These are phyloP conservation scores for Dromius quadrimaculatus DNA, from an alignment of 2,888 invertebrate genomes.

Conservation along the genomic window DNA sequence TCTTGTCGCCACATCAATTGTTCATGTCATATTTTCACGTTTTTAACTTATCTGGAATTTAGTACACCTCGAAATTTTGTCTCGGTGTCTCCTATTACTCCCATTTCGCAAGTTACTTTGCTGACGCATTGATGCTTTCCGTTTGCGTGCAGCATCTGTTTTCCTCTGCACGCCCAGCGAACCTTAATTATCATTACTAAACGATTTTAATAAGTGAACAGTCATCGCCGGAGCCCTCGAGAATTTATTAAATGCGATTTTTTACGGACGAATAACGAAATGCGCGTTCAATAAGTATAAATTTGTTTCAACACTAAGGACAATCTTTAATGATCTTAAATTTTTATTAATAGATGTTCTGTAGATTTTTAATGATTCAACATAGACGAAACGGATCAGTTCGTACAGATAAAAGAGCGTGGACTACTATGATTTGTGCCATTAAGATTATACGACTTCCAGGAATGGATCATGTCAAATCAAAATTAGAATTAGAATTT, in stretches of 20 bases:
- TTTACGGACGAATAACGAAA: conserved; percentile 24
- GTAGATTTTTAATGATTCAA: conserved; percentile 7
- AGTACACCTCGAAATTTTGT: too few species aligned
- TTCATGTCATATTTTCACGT: too few species aligned
- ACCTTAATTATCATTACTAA: conserved; percentile 57
- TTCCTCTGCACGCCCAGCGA: conserved; percentile 44
- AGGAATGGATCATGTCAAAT: too few species aligned
- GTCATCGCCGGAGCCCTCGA: conserved; percentile 53
- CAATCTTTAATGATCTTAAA: conserved; percentile 5
- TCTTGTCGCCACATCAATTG: too few species aligned
- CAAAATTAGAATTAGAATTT: too few species aligned
- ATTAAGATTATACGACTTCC: too few species aligned
- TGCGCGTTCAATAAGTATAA: conserved; percentile 9
- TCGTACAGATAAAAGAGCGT: too few species aligned
- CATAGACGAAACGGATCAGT: too few species aligned
- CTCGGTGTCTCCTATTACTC: too few species aligned
- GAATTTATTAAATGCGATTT: conserved; percentile 46
- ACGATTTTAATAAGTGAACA: conserved; percentile 57
- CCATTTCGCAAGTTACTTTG: conserved; percentile 14
- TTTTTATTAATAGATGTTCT: conserved; percentile 6
- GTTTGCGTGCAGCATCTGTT: conserved; percentile 44
- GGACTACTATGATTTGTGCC: too few species aligned
- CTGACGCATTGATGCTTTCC: neutral
- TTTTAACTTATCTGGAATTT: too few species aligned
- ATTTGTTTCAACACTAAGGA: conserved; percentile 6